phyloP scores from a whole-genome alignment of 2,888 invertebrate species.

The Sabatieria punctata region DNA sequence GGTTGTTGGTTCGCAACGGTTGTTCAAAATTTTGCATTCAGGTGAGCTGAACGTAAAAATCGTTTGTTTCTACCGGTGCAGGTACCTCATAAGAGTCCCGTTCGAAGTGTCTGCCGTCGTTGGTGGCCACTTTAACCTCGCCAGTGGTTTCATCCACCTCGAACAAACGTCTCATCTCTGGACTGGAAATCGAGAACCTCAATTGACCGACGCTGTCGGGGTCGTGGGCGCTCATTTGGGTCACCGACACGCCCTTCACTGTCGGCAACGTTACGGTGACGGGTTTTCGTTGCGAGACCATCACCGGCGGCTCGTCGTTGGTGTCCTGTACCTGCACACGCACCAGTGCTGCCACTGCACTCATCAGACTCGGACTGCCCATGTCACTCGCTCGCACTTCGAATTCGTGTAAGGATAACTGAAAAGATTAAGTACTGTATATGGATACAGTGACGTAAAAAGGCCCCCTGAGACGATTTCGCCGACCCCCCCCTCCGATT shows the following conservation, averaged over 20 bases:
- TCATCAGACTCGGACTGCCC: conserved; percentile 62
- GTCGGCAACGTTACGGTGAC: conserved; percentile 47
- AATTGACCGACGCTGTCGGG: conserved; percentile 25
- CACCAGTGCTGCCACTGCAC: conserved; percentile 60
- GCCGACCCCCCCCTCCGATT: too few relatives aligned
- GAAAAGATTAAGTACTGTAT: too few relatives aligned
- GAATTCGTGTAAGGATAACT: conserved; percentile 19
- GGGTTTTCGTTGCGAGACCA: conserved; percentile 59
- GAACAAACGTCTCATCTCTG: conserved; percentile 38
- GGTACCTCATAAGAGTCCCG: too few relatives aligned
- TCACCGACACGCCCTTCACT: conserved; percentile 41
- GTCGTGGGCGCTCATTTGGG: conserved; percentile 28
- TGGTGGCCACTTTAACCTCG: conserved; percentile 52
- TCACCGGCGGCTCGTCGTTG: conserved; percentile 74
- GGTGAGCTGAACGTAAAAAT: too few relatives aligned
- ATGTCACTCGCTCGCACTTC: conserved; percentile 18
- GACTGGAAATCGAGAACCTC: conserved; percentile 12
- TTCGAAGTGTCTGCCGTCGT: too few relatives aligned
- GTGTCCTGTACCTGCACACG: conserved; percentile 58
- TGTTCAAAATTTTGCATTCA: too few relatives aligned
- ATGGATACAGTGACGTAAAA: too few relatives aligned
- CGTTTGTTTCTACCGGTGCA: too few relatives aligned
- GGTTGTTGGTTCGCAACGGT: too few relatives aligned
- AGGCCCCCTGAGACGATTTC: too few relatives aligned
- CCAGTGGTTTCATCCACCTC: conserved; percentile 61